phyloP scores from a whole-genome alignment of 1,140 invertebrate genomes.

The Lordiphosa clarofinis region DNA sequence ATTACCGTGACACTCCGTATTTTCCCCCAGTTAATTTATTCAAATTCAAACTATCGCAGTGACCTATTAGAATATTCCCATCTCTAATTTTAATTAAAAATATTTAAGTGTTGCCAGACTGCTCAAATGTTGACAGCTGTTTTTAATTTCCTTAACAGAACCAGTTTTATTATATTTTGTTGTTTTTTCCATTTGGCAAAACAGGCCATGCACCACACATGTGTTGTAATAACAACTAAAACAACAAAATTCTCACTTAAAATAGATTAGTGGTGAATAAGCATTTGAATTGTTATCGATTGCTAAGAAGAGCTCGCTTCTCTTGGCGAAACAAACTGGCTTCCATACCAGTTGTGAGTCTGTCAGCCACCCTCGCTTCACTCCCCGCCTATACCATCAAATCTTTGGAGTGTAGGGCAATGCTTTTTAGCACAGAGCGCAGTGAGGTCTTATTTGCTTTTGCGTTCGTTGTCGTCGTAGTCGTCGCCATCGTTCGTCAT shows the following conservation, averaged over 20 bases:
- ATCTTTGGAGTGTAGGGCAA: conserved; percentile 11
- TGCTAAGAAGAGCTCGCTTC: conserved; percentile 1
- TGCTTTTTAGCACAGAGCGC: conserved; percentile 14
- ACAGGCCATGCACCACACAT: neutral
- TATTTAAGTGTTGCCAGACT: neutral
- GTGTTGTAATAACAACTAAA: neutral
- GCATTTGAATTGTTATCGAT: conserved; percentile 13
- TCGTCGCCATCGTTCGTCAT: conserved; percentile 7
- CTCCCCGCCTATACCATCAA: neutral
- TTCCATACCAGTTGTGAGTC: conserved; percentile 1
- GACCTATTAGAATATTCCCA: neutral
- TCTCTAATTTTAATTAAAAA: neutral
- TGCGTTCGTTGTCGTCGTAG: conserved; percentile 15
- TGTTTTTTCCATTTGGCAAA: neutral
- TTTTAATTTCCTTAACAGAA: conserved; percentile 12
- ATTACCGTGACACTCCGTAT: too few species aligned
- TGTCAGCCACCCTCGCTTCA: neutral
- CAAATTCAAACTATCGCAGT: too few species aligned
- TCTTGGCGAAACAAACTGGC: too few species aligned
- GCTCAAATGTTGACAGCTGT: neutral
- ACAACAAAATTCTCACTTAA: neutral
- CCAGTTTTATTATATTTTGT: conserved; percentile 14
- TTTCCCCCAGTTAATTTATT: too few species aligned
- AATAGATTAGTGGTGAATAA: neutral
- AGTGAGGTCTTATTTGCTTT: conserved; percentile 13